A percentile compares a stretch with the other conserved stretches of the same genome.
These are phyloP conservation scores for Megalonaias nervosa DNA, from an alignment of 1,140 invertebrate species.

Conservation along the genomic window DNA sequence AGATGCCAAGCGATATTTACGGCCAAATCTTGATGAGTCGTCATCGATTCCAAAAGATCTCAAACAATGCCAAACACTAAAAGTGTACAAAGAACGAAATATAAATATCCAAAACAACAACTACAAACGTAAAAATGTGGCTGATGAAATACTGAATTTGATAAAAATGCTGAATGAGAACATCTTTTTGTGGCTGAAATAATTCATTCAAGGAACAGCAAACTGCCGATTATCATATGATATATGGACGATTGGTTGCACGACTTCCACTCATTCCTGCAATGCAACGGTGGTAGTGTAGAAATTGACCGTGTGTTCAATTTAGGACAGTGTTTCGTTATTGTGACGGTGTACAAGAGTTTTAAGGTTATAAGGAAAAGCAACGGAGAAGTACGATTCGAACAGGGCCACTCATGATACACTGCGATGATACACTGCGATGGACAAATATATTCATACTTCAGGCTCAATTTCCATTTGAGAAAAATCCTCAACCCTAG, in stretches of 20 bases:
- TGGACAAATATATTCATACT: constrained; percentile 9
- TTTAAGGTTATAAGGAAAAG: constrained; percentile 17
- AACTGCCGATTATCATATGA: constrained; percentile 1
- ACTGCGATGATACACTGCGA: constrained; percentile 40
- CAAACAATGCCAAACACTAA: too few species aligned
- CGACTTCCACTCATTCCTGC: constrained; percentile 2
- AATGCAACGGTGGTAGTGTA: not conserved
- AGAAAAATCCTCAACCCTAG: not conserved
- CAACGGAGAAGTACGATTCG: constrained; percentile 6
- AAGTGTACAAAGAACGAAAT: too few species aligned
- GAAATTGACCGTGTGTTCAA: constrained; percentile 15
- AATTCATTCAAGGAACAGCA: not conserved
- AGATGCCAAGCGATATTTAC: too few species aligned
- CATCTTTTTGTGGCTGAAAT: constrained; percentile 7
- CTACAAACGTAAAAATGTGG: constrained; percentile 9
- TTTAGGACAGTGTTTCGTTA: constrained; percentile 25
- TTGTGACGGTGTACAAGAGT: constrained; percentile 17
- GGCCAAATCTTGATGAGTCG: too few species aligned
- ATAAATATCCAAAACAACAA: too few species aligned
- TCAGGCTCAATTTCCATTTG: constrained; percentile 23
- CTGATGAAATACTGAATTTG: constrained; percentile 11
- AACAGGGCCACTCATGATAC: constrained; percentile 23
- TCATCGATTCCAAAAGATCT: too few species aligned
- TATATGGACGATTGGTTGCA: not conserved
- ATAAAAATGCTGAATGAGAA: constrained; percentile 6